Evolutionary conservation across 2,113 vertebrate species (phyloP), one percentile per base, ranked within the genome.

Genomic region (Parus major): DNA sequence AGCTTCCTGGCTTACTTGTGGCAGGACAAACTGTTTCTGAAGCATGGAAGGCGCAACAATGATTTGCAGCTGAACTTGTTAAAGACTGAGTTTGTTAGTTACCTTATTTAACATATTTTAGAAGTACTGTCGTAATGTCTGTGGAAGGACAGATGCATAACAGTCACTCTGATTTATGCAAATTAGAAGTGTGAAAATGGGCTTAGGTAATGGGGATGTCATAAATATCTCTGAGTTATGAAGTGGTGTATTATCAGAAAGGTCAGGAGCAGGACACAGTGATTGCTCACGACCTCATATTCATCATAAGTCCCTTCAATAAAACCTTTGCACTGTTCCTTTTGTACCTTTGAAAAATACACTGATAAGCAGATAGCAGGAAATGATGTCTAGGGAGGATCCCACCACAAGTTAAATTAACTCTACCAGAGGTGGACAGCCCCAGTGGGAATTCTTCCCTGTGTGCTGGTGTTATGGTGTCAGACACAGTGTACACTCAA

Each of bases 171-270:
- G 79, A 71, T 25, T 88, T 83, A 84, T 86, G 83, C 49, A 95
- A 84, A 95, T 92, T 71, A 57, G 60, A 82, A 91, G 61, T 60
- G 71, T 75, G 71, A 63, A 88, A 95, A 95, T 44, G 56, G 90
- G 55, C 27, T 92, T 87, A 85, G 84, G 84, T 95, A 91, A 94
- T 72, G 35, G 66, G 36, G 7, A 53, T 73, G 72, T 90, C 95
- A 88, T 88, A 93, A 91, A 94, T 90, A 83, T 47, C 35, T 78
- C 47, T 80, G 78, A 89, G 33, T 93, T 90, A 85, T 86, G 70
- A 92, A 95, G 75, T 35, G 35, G 20, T 73, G 25, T 57, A 41
- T 83, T 92, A 90, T 60, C 39, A 68, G 73, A 95, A 90, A 95
- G 92, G 82, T 91, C 82, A 90, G 82, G 39, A 94, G 31, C 39